Conservation (phyloP, 1,140 invertebrate genomes). For the Pollicipes pollicipes region DNA sequence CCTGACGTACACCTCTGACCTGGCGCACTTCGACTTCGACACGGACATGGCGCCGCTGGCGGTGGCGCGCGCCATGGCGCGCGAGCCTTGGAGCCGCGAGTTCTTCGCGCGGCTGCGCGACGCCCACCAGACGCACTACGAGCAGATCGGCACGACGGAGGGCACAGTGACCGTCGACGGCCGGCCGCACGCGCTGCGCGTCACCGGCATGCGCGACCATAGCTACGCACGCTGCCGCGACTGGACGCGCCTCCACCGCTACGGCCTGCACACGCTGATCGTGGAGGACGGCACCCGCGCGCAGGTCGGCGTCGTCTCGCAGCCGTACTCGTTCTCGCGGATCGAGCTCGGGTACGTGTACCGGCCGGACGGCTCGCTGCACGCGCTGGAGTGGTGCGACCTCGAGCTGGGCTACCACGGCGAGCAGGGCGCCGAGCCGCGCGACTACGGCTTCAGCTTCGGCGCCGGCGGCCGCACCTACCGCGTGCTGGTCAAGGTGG, state of each 20-base stretch:
- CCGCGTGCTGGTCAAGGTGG: conserved; percentile 10
- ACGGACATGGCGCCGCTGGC: too few relatives aligned
- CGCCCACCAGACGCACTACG: conserved; percentile 14
- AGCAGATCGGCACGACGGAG: conserved; percentile 10
- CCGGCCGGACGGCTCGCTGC: neutral
- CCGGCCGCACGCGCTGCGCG: neutral
- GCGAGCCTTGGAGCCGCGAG: conserved; percentile 10
- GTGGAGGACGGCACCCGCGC: conserved; percentile 10
- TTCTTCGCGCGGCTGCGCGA: conserved; percentile 9
- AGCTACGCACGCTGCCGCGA: conserved; percentile 7
- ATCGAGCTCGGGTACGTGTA: conserved; percentile 11
- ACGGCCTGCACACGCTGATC: conserved; percentile 12
- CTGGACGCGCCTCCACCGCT: conserved; percentile 13
- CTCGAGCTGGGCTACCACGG: conserved; percentile 7
- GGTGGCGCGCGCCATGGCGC: too few relatives aligned
- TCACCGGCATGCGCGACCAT: conserved; percentile 12
- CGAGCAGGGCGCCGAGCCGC: neutral
- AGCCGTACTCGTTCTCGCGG: conserved; percentile 12
- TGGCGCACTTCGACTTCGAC: conserved; percentile 12
- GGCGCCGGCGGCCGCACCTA: neutral
- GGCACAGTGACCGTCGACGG: conserved; percentile 8
- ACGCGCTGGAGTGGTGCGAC: conserved; percentile 4
- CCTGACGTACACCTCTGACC: conserved; percentile 6
- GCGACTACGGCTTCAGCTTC: conserved; percentile 4
- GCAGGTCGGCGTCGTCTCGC: conserved; percentile 12